These are phyloP conservation scores for Sylvicola cinctus DNA, from an alignment of 2,888 invertebrate species.

Conservation along the genomic window DNA sequence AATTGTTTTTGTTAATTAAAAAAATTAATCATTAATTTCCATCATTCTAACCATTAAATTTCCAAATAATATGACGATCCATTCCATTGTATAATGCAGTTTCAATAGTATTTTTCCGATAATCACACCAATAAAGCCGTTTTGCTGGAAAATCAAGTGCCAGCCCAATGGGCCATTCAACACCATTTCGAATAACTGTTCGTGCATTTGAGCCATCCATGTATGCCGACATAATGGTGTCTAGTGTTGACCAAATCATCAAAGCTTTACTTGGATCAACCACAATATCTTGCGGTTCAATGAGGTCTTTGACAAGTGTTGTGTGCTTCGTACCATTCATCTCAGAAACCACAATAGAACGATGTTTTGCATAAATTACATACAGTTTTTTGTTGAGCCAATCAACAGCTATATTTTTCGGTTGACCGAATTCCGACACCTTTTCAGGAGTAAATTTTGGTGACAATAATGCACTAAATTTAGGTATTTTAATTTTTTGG, in stretches of 20 bases:
- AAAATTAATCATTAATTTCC: conserved; percentile 1
- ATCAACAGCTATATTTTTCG: conserved; percentile 57
- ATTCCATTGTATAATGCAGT: conserved; percentile 45
- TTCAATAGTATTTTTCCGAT: conserved; percentile 52
- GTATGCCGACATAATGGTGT: conserved; percentile 38
- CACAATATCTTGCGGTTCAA: conserved; percentile 50
- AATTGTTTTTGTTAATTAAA: conserved; percentile 6
- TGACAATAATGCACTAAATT: not conserved
- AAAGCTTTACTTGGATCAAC: conserved; percentile 37
- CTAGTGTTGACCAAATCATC: conserved; percentile 57
- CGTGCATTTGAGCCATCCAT: conserved; percentile 41
- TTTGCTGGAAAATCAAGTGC: conserved; percentile 51
- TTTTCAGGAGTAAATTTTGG: conserved; percentile 19
- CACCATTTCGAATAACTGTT: conserved; percentile 34
- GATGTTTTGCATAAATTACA: conserved; percentile 35
- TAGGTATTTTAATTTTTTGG: not conserved
- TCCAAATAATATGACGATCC: conserved; percentile 36
- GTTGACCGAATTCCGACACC: conserved; percentile 30
- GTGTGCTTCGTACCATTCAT: conserved; percentile 21
- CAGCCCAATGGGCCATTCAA: conserved; percentile 55
- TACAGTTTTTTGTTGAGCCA: conserved; percentile 46
- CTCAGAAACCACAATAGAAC: conserved; percentile 22
- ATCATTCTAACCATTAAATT: conserved; percentile 30
- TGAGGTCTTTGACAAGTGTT: conserved; percentile 24
- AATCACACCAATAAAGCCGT: conserved; percentile 71